Percentiles rank a stretch among this genome's conserved stretches.
Evolutionary conservation across 2,797 vertebrate species (phyloP).

Genomic region (Falco concolor): DNA sequence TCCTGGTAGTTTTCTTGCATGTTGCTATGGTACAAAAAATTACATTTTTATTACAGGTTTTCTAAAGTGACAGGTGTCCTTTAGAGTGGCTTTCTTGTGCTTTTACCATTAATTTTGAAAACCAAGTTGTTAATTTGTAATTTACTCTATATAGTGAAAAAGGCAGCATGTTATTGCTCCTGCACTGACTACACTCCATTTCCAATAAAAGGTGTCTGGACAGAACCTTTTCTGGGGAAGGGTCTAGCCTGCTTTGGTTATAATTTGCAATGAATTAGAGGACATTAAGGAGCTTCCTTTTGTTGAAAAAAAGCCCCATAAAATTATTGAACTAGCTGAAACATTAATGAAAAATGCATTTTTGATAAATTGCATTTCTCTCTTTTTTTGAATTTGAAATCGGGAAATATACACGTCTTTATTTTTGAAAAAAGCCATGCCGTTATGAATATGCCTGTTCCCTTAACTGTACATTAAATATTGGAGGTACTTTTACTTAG

Average conservation of each 20-base stretch:
- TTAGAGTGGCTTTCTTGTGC: neutral
- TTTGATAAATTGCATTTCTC: neutral
- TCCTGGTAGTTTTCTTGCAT: neutral
- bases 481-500: neutral
- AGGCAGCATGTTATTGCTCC: neutral
- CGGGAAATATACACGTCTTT: neutral
- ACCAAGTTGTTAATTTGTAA: neutral
- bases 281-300: neutral
- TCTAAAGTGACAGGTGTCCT: slow-evolving; percentile 21
- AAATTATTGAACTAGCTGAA: neutral
- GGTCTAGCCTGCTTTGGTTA: neutral
- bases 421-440: neutral
- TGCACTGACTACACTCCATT: neutral
- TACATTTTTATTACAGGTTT: neutral
- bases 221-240: neutral
- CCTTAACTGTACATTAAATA: neutral
- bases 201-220: neutral
- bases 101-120: slow-evolving; percentile 31
- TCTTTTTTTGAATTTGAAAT: neutral
- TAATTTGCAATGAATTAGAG: neutral
- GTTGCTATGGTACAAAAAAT: neutral
- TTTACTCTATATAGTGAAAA: neutral
- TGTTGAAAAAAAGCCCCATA: neutral
- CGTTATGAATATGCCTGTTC: neutral
- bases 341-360: neutral